phyloP scores from a whole-genome alignment of 2,797 vertebrate species.

The Anabacerthia variegaticeps region DNA sequence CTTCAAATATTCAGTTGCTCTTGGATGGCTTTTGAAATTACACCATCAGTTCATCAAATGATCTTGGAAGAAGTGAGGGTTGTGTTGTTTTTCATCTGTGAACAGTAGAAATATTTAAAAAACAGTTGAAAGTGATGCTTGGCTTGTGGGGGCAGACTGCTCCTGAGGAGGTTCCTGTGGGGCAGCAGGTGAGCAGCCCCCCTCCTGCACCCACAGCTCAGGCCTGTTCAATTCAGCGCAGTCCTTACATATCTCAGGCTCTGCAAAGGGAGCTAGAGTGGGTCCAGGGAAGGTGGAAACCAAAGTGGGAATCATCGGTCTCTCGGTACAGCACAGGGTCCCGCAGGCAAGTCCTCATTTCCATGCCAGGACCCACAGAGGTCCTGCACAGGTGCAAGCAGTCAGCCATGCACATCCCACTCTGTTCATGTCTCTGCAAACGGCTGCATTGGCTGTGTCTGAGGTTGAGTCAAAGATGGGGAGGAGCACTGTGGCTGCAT shows the following conservation, averaged over 20 bases:
- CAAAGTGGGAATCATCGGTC: background rate
- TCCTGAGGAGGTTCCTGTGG: background rate
- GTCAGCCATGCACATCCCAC: rapidly evolving
- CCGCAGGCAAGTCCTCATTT: background rate
- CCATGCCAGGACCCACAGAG: background rate
- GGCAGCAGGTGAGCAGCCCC: background rate
- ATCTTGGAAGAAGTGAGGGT: constrained; percentile 9
- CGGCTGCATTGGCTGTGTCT: background rate
- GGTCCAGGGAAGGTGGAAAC: background rate
- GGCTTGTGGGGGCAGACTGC: background rate
- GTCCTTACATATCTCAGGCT: rapidly evolving
- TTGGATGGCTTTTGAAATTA: constrained; percentile 38
- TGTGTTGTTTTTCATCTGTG: background rate
- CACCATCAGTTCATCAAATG: background rate
- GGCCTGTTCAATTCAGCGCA: background rate
- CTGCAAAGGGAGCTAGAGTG: background rate
- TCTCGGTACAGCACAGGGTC: background rate
- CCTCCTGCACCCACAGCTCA: background rate
- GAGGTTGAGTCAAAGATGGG: background rate
- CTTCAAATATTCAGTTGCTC: constrained; percentile 5
- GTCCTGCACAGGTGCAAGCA: background rate
- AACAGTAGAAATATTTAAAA: background rate
- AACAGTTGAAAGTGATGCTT: background rate
- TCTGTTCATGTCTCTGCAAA: background rate
- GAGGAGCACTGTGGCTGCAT: background rate